Conservation (phyloP, 2,797 vertebrate species). For the Tragelaphus oryx region DNA sequence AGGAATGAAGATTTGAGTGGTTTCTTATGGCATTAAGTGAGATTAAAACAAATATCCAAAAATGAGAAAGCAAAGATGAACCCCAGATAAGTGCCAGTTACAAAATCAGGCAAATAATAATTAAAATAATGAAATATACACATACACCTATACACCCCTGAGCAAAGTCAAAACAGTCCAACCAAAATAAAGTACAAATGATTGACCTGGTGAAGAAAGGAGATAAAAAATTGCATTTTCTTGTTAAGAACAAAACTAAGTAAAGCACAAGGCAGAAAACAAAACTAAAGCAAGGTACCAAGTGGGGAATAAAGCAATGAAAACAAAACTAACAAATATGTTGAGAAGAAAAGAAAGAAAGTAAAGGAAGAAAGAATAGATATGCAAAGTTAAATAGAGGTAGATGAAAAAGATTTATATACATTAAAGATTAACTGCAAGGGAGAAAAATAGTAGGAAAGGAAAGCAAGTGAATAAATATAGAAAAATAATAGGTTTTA, state of each 20-base stretch:
- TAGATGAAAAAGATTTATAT: neutral
- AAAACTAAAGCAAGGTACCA: neutral
- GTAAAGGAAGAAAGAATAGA: neutral
- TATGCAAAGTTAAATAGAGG: neutral
- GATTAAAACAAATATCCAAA: neutral
- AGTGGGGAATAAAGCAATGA: neutral
- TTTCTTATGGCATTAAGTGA: neutral
- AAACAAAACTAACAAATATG: neutral
- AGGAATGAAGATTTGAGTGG: neutral
- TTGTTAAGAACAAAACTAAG: neutral
- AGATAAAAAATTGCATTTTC: neutral
- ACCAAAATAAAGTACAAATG: neutral
- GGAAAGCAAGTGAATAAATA: neutral
- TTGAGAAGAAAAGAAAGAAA: neutral
- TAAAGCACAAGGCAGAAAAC: neutral
- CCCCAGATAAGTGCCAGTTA: neutral
- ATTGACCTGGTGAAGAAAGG: neutral
- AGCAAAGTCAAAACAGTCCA: neutral
- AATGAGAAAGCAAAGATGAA: neutral
- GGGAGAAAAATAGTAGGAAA: neutral
- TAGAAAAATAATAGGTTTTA: neutral
- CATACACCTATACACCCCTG: neutral
- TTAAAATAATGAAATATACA: neutral
- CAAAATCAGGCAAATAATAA: neutral
- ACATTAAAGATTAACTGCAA: neutral